These are phyloP conservation scores for Panopea generosa DNA, from an alignment of 2,888 invertebrate species.

Conservation along the genomic window DNA sequence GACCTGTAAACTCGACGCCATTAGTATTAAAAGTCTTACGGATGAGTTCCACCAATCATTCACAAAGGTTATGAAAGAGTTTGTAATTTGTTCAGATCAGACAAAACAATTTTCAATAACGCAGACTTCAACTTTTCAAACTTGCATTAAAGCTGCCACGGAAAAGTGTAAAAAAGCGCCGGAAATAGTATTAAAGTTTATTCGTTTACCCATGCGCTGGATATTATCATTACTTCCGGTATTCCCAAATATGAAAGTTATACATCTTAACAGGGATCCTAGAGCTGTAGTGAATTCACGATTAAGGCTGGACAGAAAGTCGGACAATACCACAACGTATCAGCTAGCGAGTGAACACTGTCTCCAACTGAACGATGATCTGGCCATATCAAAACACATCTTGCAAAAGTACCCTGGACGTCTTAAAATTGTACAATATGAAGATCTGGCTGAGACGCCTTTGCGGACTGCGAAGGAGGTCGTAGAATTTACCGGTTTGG, in stretches of 20 bases:
- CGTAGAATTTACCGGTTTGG: slow-evolving; percentile 2
- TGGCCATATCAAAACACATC: not conserved
- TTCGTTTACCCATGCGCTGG: not conserved
- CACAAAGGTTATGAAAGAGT: no score
- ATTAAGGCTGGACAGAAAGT: not conserved
- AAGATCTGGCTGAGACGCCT: slow-evolving; percentile 17
- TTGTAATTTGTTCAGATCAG: no score
- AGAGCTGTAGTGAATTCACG: slow-evolving; percentile 30
- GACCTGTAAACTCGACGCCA: no score
- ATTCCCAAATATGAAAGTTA: slow-evolving; percentile 23
- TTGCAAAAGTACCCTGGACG: slow-evolving; percentile 4
- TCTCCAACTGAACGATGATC: not conserved
- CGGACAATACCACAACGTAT: no score
- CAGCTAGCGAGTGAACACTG: not conserved
- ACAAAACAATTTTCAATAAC: no score
- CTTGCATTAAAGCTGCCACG: not conserved
- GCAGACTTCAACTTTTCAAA: not conserved
- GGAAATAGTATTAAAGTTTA: slow-evolving; percentile 9
- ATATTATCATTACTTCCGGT: not conserved
- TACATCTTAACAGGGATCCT: slow-evolving; percentile 23
- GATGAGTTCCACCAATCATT: no score
- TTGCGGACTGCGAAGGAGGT: not conserved
- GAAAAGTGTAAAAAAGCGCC: slow-evolving; percentile 1
- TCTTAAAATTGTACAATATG: slow-evolving; percentile 8
- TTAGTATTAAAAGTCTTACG: no score